phyloP scores from a whole-genome alignment of 2,888 invertebrate genomes.

The Xestia sexstrigata region DNA sequence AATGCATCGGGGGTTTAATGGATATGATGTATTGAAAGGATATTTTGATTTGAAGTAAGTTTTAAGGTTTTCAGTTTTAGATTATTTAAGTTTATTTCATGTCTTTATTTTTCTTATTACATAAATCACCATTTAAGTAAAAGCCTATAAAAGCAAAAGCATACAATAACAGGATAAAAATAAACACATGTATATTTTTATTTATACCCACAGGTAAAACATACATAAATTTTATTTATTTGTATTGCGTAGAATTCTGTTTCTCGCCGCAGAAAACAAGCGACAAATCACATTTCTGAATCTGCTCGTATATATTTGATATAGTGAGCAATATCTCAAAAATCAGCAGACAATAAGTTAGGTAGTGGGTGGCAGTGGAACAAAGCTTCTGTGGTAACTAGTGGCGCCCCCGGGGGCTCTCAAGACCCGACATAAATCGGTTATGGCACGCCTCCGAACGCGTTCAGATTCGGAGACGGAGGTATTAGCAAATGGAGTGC shows the following conservation, averaged over 20 bases:
- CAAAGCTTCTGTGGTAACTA: conserved; percentile 67
- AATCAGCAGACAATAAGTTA: conserved; percentile 65
- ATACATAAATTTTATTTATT: conserved; percentile 28
- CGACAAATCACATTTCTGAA: conserved; percentile 58
- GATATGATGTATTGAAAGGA: neutral
- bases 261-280: conserved; percentile 31
- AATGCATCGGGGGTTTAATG: conserved; percentile 1
- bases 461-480: conserved; percentile 44
- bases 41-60: neutral
- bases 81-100: neutral
- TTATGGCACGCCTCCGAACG: conserved; percentile 62
- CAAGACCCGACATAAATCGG: conserved; percentile 64
- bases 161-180: neutral
- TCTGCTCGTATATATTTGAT: conserved; percentile 57
- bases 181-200: neutral
- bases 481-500: conserved; percentile 29
- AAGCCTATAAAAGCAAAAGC: neutral
- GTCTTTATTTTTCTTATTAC: neutral
- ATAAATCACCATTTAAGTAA: neutral
- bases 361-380: conserved; percentile 60
- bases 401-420: conserved; percentile 60
- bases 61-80: neutral
- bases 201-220: neutral
- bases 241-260: conserved; percentile 8
- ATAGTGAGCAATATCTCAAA: conserved; percentile 65